Evolutionary conservation across 2,888 invertebrate genomes (phyloP), one percentile per base, ranked within the genome.

Genomic region (Siphonodentalium dalli): DNA sequence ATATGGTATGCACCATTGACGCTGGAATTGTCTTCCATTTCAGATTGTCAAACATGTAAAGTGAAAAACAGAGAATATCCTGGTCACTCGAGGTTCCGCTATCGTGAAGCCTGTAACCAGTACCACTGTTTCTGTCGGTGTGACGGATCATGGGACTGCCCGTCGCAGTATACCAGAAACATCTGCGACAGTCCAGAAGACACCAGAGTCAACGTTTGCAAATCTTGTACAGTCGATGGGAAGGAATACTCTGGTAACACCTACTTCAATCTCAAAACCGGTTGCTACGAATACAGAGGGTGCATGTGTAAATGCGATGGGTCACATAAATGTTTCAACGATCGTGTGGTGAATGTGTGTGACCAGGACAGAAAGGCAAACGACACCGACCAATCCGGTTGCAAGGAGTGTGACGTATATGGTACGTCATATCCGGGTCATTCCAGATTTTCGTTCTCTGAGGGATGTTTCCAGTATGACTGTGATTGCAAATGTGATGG

Each of bases 271-370:
- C 56, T 69, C 27, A 59, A 56, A 6, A 55, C 71, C 35, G 69
- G 64, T 1, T 75, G 75, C 48, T 63, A 63, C 23, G 55, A 66
- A 35, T 75, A 69, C 29, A 40, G 61, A n/a, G 57, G 63, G 15
- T 75, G 75, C 44, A 42, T 43, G n/a, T 75, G 73, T 49, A 64
- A 67, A 28, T 75, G 75, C 58, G 68, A 72, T 37, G 75, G 75
- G 8, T 58, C 66, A 23, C 74, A 72, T 72, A 53, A 69, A 23
- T 75, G 75, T 39, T 71, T 71, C 2, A 66, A 63, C 15, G 61
- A 63, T 24, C 58, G 56, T n/a, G 65, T 72, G 3, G 58, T 62
- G 1, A 55, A 72, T 46, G 65, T 61, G 3, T 65, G 65, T 40
- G 39, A 47, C 21, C 26, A 40, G 20, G 55, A 61, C 13, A 23